These are phyloP conservation scores for Proales similis DNA, from an alignment of 1,140 invertebrate genomes.

Conservation along the genomic window DNA sequence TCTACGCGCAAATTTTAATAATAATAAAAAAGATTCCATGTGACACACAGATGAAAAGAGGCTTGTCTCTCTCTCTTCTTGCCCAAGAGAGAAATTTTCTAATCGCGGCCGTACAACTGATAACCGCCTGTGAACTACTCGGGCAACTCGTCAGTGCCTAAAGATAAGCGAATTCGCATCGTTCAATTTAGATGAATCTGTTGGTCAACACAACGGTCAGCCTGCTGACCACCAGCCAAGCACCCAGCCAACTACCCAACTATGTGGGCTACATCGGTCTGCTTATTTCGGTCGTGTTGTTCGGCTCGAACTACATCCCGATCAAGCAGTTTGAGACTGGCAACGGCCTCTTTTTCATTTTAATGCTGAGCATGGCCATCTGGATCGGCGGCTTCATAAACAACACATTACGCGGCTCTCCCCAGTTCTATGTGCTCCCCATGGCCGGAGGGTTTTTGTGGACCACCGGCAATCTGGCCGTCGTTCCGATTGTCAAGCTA, in stretches of 20 bases:
- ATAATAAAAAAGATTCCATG: background rate
- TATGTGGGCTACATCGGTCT: slow-evolving; percentile 47
- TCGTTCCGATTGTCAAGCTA: slow-evolving; percentile 23
- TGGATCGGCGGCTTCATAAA: slow-evolving; percentile 46
- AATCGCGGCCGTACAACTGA: too few relatives aligned
- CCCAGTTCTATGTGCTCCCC: slow-evolving; percentile 46
- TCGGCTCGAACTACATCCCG: slow-evolving; percentile 53
- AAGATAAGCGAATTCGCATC: background rate
- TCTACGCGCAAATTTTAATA: too few relatives aligned
- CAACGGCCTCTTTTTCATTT: slow-evolving; percentile 55
- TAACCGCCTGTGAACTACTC: too few relatives aligned
- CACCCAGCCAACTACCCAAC: background rate
- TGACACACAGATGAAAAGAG: too few relatives aligned
- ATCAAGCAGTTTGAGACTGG: slow-evolving; percentile 53
- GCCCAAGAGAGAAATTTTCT: background rate
- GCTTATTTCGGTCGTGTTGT: slow-evolving; percentile 46
- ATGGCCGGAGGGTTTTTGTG: slow-evolving; percentile 51
- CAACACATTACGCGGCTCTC: slow-evolving; percentile 42
- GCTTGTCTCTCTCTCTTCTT: too few relatives aligned
- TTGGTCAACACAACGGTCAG: slow-evolving; percentile 16
- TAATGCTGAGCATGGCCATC: slow-evolving; percentile 47
- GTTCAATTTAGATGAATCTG: slow-evolving; percentile 11
- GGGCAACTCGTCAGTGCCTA: background rate
- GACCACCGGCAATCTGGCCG: slow-evolving; percentile 39
- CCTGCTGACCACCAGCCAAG: background rate